Conservation (phyloP, 2,113 vertebrate genomes). For the Epinephelus lanceolatus region DNA sequence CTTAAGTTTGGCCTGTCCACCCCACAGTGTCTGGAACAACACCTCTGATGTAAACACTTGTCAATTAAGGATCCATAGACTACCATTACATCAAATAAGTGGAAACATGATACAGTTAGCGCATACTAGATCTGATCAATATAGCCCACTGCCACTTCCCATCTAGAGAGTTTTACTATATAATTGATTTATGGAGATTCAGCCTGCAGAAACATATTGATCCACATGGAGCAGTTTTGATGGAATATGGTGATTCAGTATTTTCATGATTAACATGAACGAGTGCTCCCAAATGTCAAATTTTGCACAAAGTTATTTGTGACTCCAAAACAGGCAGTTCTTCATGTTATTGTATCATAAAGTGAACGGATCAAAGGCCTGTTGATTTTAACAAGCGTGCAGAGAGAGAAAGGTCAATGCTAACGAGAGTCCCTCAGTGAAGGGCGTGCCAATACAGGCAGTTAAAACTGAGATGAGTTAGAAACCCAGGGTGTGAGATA, state of each 20-base stretch:
- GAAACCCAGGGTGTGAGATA: conserved; percentile 63
- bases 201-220: conserved; percentile 60
- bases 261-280: conserved; percentile 63
- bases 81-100: conserved; percentile 71
- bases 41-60: conserved; percentile 39
- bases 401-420: conserved; percentile 73
- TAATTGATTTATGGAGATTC: conserved; percentile 75
- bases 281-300: conserved; percentile 20
- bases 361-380: conserved; percentile 34
- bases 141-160: conserved; percentile 19
- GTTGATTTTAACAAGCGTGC: conserved; percentile 68
- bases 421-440: conserved; percentile 63
- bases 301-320: background rate
- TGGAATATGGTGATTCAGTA: conserved; percentile 61
- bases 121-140: conserved; percentile 64
- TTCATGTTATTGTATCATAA: conserved; percentile 35
- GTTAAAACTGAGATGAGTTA: conserved; percentile 77
- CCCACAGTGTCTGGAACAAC: background rate
- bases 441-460: conserved; percentile 58
- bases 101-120: conserved; percentile 67
- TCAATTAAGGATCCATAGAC: conserved; percentile 68
- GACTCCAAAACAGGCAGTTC: conserved; percentile 11
- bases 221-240: conserved; percentile 36
- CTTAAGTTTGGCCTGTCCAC: conserved; percentile 3
- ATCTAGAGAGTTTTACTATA: conserved; percentile 55